phyloP scores from a whole-genome alignment of 2,888 invertebrate species.

The Drosophila subsilvestris region DNA sequence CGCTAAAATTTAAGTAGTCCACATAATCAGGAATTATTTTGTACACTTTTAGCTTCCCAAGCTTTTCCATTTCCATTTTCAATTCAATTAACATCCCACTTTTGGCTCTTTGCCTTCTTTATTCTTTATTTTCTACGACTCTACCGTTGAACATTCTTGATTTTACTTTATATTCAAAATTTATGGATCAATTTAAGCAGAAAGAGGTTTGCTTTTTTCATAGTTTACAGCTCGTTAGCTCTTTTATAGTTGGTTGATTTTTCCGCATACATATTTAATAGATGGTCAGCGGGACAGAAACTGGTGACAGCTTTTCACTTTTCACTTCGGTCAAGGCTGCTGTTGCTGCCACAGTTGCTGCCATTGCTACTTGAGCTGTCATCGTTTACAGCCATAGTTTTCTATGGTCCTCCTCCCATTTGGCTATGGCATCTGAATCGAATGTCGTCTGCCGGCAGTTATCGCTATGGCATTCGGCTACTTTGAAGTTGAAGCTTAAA shows the following conservation, averaged over 20 bases:
- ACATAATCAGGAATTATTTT: too few relatives aligned
- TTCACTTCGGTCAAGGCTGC: conserved; percentile 74
- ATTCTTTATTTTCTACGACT: neutral
- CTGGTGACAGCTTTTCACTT: conserved; percentile 73
- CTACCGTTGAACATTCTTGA: neutral
- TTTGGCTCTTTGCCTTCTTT: neutral
- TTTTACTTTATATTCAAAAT: conserved; percentile 1
- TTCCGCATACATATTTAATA: conserved; percentile 51
- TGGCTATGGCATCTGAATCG: conserved; percentile 54
- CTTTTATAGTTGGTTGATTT: conserved; percentile 64
- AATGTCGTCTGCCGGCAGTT: conserved; percentile 45
- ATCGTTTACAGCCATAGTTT: conserved; percentile 37
- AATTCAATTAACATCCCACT: neutral
- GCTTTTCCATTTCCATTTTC: neutral
- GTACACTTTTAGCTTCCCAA: neutral
- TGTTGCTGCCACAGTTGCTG: conserved; percentile 3
- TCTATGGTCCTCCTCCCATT: conserved; percentile 27
- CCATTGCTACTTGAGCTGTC: conserved; percentile 27
- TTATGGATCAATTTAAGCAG: conserved; percentile 28
- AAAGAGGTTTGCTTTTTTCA: conserved; percentile 50
- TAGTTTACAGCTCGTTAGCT: conserved; percentile 77
- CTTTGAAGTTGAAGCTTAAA: conserved; percentile 22
- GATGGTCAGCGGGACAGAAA: conserved; percentile 38
- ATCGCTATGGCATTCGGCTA: conserved; percentile 44
- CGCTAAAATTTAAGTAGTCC: too few relatives aligned